These are phyloP conservation scores for Hyperoodon ampullatus DNA, from an alignment of 2,113 vertebrate species.

Conservation along the genomic window DNA sequence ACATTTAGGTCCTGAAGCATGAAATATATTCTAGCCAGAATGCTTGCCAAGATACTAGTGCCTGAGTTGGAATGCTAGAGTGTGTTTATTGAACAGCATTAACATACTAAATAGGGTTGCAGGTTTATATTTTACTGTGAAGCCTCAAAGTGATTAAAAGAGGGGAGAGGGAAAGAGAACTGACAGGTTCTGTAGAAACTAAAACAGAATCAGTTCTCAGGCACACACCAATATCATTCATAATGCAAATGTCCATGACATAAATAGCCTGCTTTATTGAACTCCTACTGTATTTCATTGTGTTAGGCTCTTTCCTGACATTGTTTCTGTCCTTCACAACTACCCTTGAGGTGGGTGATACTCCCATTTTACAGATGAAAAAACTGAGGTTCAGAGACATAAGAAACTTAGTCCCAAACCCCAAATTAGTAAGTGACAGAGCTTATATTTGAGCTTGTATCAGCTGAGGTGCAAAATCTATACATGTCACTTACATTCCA, in stretches of 20 bases:
- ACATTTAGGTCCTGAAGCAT: constrained; percentile 49
- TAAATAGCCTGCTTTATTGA: neutral
- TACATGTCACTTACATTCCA: neutral
- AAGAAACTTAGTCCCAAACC: neutral
- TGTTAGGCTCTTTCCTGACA: neutral
- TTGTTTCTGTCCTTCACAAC: neutral
- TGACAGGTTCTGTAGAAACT: neutral
- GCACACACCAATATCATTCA: neutral
- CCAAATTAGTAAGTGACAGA: neutral
- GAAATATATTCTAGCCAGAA: constrained; percentile 42
- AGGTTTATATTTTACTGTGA: constrained; percentile 46
- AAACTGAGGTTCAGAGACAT: neutral
- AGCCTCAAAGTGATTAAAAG: neutral
- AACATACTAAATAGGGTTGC: constrained; percentile 1
- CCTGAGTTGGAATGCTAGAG: constrained; percentile 49
- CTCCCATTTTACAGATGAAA: neutral
- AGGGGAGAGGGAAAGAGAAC: neutral
- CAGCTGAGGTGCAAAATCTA: neutral
- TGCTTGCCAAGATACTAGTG: constrained; percentile 35
- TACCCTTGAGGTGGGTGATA: neutral
- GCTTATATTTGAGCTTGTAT: neutral
- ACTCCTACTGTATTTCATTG: neutral
- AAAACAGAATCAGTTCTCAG: neutral
- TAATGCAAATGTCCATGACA: neutral
- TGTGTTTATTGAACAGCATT: constrained; percentile 54